Evolutionary conservation across 2,888 invertebrate genomes (phyloP).

Genomic region (Tetragonula carbonaria): DNA sequence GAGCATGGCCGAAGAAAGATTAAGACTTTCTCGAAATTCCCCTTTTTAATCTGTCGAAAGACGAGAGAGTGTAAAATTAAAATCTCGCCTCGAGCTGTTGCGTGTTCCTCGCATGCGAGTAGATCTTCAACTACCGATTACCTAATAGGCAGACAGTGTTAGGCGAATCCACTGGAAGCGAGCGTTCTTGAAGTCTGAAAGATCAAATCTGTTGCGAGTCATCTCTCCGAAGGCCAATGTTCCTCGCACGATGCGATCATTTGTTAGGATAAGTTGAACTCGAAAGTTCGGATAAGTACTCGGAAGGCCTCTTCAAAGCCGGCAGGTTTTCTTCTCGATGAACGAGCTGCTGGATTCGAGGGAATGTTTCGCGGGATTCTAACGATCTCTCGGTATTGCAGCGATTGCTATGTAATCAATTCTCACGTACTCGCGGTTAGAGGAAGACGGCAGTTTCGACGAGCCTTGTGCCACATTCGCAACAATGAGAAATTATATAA

Average conservation of each 20-base stretch:
- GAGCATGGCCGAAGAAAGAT: no score
- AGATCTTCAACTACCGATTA: not conserved
- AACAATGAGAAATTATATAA: not conserved
- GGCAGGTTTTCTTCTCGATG: not conserved
- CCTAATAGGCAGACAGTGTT: not conserved
- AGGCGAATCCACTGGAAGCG: not conserved
- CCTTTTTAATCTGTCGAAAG: not conserved
- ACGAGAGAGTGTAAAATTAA: not conserved
- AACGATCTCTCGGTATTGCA: not conserved
- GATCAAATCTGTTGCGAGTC: slow-evolving; percentile 9
- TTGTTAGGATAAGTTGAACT: not conserved
- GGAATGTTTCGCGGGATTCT: not conserved
- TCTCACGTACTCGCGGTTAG: not conserved
- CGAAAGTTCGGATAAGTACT: no score
- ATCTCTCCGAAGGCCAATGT: not conserved
- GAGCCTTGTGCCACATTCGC: slow-evolving; percentile 3
- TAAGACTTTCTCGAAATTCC: no score
- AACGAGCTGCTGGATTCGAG: not conserved
- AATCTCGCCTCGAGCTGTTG: not conserved
- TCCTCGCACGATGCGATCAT: not conserved
- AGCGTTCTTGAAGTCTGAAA: not conserved
- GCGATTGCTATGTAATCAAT: not conserved
- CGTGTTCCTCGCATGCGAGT: not conserved
- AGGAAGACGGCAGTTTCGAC: not conserved
- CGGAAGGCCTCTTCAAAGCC: not conserved